These are phyloP conservation scores for Microctenopoma steveboyesi DNA, from an alignment of 2,797 vertebrate species.

Conservation along the genomic window DNA sequence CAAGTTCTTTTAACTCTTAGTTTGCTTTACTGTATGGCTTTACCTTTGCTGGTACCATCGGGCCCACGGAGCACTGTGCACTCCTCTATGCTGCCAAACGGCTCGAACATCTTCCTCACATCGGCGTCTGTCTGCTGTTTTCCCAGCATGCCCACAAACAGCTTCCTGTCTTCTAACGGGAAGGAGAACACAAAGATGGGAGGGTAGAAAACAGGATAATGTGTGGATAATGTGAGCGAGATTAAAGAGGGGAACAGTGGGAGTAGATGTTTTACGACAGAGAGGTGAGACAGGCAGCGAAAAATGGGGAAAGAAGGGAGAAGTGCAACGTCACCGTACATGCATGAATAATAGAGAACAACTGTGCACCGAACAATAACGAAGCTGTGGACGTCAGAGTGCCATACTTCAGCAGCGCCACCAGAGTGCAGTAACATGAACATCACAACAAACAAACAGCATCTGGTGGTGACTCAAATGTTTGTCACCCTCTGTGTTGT, in stretches of 20 bases:
- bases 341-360: slow-evolving; percentile 46
- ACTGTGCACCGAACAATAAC: slow-evolving; percentile 14
- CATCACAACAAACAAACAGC: slow-evolving; percentile 64
- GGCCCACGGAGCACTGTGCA: slow-evolving; percentile 96
- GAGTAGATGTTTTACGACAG: slow-evolving; percentile 20
- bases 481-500: slow-evolving; percentile 75
- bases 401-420: slow-evolving; percentile 53
- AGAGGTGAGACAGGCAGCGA: slow-evolving; percentile 18
- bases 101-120: slow-evolving; percentile 94
- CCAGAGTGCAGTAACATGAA: slow-evolving; percentile 66
- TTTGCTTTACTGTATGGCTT: neutral
- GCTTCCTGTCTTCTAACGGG: slow-evolving; percentile 95
- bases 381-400: slow-evolving; percentile 17
- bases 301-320: neutral
- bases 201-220: slow-evolving; percentile 39
- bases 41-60: slow-evolving; percentile 96
- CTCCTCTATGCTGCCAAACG: slow-evolving; percentile 96
- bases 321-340: slow-evolving; percentile 42
- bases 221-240: slow-evolving; percentile 43
- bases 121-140: slow-evolving; percentile 95
- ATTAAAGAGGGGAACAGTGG: slow-evolving; percentile 5
- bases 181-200: slow-evolving; percentile 63
- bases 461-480: slow-evolving; percentile 79
- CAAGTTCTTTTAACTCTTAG: neutral
- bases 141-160: slow-evolving; percentile 98